phyloP scores from a whole-genome alignment of 2,888 invertebrate species.

The Orthosia incerta region DNA sequence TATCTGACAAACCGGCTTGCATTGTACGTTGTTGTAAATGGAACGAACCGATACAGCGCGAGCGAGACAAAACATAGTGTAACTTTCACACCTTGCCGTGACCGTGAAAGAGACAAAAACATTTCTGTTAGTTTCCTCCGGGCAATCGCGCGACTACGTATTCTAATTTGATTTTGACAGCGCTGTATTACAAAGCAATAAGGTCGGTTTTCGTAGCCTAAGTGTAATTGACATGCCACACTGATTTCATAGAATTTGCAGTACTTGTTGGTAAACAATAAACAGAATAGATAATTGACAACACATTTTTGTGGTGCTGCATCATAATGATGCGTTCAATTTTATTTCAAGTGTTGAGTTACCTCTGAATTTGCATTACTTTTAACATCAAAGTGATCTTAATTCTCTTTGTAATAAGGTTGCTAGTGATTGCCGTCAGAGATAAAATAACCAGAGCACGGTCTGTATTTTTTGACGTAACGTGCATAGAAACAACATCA shows the following conservation, averaged over 20 bases:
- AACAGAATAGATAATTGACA: no score
- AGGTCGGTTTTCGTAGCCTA: background rate
- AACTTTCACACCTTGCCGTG: no score
- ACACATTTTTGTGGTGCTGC: background rate
- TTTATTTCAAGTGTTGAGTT: no score
- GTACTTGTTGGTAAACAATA: background rate
- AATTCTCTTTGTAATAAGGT: no score
- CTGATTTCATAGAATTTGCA: background rate
- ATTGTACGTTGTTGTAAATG: background rate
- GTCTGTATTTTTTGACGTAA: no score
- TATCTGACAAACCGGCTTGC: background rate
- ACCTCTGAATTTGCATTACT: no score
- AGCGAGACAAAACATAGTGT: background rate
- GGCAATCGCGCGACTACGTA: background rate
- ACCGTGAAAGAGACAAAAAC: background rate
- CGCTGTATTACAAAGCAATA: background rate
- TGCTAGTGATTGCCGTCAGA: no score
- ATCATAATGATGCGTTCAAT: no score
- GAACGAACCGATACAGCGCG: background rate
- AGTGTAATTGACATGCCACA: background rate
- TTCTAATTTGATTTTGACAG: background rate
- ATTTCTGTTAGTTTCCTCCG: background rate
- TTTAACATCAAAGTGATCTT: no score
- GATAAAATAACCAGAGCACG: no score
- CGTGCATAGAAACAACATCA: no score